Evolutionary conservation across 1,140 invertebrate genomes (phyloP), one percentile per base, ranked within the genome.

Genomic region (Cydia splendana): DNA sequence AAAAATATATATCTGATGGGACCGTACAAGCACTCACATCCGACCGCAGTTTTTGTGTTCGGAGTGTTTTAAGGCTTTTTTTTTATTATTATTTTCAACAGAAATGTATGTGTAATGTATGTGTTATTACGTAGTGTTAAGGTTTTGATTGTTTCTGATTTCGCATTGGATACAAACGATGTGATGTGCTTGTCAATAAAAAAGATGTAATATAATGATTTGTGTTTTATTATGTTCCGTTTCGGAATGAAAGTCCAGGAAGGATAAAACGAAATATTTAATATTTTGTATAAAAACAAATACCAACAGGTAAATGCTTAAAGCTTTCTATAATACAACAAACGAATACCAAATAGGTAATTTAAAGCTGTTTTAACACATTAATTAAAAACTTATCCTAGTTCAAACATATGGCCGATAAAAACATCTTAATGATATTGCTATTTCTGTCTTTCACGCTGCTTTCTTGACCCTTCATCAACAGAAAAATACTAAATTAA

Each of bases 281-380:
- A 45, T 69, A 69, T 48, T 24, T 62, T n/a, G 45, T 67, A 67
- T 51, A 48, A 76, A 67, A 67, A 76, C 34, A 76, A 65, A n/a
- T 77, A 73, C 42, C 28, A 57, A 77, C 42, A 45, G 71, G 76
- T 75, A 77, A 74, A 77, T 74, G 62, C 73, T 73, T 76, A 77
- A 77, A 77, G 76, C 76, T 77, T 57, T 77, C 75, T 65, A 81
- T 67, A 75, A 69, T 48, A 75, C 62, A 80, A 80, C 74, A 79
- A 75, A 62, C 67, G 76, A 80, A 82, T 86, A 86, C 86, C 86
- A 57, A 65, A 78, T 73, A 81, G 86, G 86, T 87, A 87, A 84
- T 75, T 79, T 86, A 87, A 86, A 87, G 83, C 85, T 87, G 79
- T 77, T 69, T 15, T 57, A 76, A 65, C 48, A 53, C 57, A 15